phyloP scores from a whole-genome alignment of 1,140 invertebrate species.

The Zophobas atratus region DNA sequence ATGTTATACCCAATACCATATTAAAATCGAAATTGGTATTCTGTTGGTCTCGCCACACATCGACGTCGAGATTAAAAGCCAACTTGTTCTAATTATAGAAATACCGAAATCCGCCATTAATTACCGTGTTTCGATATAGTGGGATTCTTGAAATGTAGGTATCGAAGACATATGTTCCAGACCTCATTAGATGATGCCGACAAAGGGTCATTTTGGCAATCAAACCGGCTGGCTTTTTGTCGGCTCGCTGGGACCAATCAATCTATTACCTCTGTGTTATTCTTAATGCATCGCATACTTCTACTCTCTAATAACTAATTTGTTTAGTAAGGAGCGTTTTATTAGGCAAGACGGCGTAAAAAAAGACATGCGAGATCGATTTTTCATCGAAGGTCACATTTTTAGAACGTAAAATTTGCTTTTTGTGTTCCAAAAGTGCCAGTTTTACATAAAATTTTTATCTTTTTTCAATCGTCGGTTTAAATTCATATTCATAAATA shows the following conservation, averaged over 20 bases:
- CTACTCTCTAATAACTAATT: conserved; percentile 33
- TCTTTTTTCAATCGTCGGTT: no score
- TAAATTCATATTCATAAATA: no score
- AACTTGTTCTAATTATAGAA: conserved; percentile 47
- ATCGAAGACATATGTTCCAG: conserved; percentile 49
- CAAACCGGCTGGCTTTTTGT: conserved; percentile 44
- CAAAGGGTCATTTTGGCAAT: conserved; percentile 47
- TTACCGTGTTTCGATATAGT: conserved; percentile 45
- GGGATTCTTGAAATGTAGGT: conserved; percentile 46
- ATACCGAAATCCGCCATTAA: conserved; percentile 44
- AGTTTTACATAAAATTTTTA: no score
- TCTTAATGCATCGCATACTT: conserved; percentile 34
- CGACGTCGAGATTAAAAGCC: conserved; percentile 30
- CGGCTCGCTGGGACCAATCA: conserved; percentile 33
- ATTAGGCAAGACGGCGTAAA: background rate
- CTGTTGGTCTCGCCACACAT: background rate
- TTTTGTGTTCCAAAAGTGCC: no score
- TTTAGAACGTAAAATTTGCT: no score
- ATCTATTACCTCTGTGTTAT: conserved; percentile 42
- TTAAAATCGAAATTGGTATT: no score
- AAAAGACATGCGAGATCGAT: no score
- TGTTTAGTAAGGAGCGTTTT: conserved; percentile 28
- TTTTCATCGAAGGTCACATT: no score
- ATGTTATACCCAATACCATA: no score
- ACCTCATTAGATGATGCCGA: conserved; percentile 46